These are phyloP conservation scores for Acropternis orthonyx DNA, from an alignment of 2,797 vertebrate species.

Conservation along the genomic window DNA sequence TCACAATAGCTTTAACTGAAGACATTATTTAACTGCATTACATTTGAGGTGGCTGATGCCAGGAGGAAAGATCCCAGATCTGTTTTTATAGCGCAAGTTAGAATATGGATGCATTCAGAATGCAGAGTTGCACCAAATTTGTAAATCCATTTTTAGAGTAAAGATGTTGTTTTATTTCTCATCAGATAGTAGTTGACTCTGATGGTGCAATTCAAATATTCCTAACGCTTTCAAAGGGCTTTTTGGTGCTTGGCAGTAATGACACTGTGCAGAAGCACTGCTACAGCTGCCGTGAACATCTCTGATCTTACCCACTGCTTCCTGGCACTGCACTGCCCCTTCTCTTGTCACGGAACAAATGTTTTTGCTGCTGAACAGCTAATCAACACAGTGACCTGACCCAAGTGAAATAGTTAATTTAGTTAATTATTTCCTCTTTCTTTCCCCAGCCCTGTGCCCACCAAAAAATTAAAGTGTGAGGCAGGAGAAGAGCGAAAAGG, in stretches of 20 bases:
- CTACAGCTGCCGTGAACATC: not conserved
- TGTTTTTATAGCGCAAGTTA: not conserved
- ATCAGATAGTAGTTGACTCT: not conserved
- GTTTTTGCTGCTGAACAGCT: not conserved
- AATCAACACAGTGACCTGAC: not conserved
- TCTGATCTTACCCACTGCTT: not conserved
- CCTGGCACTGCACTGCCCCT: not conserved
- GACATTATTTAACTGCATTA: not conserved
- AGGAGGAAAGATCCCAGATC: not conserved
- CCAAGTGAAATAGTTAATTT: not conserved
- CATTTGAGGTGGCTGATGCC: not conserved
- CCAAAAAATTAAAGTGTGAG: not conserved
- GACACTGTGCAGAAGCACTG: not conserved
- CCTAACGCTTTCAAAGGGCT: not conserved
- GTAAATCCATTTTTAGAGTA: not conserved
- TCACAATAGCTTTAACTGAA: not conserved
- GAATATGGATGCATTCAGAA: not conserved
- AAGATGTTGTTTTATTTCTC: not conserved
- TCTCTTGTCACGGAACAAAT: not conserved
- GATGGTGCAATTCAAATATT: not conserved
- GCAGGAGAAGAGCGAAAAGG: not conserved
- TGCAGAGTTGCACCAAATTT: not conserved
- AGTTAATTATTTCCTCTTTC: not conserved
- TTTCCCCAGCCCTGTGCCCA: not conserved
- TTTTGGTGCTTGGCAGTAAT: not conserved